phyloP scores from a whole-genome alignment of 1,140 invertebrate genomes.

The Pinna nobilis region DNA sequence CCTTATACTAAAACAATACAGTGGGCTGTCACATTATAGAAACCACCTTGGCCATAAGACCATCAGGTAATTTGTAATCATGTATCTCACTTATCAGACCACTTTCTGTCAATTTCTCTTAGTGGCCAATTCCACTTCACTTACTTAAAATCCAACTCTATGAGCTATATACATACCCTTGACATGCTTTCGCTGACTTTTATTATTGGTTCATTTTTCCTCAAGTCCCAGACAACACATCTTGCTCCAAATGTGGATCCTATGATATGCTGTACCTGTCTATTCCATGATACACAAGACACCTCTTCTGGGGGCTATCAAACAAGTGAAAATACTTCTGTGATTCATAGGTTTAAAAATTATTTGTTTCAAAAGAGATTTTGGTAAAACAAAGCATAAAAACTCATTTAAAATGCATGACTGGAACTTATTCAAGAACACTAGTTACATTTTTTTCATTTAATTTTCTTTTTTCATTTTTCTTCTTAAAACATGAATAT shows the following conservation, averaged over 20 bases:
- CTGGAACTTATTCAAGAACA: no score
- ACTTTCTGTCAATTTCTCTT: no score
- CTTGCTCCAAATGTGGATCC: conserved; percentile 92
- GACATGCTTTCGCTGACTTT: conserved; percentile 86
- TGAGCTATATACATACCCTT: conserved; percentile 59
- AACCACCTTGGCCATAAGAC: no score
- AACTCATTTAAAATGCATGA: no score
- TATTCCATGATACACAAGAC: conserved; percentile 93
- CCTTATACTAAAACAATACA: no score
- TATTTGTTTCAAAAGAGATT: neutral
- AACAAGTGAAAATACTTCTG: conserved; percentile 16
- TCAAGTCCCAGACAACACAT: conserved; percentile 96
- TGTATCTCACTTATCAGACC: no score
- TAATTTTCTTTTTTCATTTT: no score
- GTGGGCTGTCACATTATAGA: no score
- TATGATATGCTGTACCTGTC: conserved; percentile 96
- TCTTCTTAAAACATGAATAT: no score
- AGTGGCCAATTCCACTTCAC: no score
- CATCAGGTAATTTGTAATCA: no score
- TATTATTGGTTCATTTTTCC: conserved; percentile 97
- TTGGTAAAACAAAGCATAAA: neutral
- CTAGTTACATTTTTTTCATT: no score
- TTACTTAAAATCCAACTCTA: neutral
- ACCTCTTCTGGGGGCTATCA: conserved; percentile 91
- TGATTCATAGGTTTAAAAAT: neutral